These are phyloP conservation scores for Tenthredo notha DNA, from an alignment of 2,888 invertebrate species.

Conservation along the genomic window DNA sequence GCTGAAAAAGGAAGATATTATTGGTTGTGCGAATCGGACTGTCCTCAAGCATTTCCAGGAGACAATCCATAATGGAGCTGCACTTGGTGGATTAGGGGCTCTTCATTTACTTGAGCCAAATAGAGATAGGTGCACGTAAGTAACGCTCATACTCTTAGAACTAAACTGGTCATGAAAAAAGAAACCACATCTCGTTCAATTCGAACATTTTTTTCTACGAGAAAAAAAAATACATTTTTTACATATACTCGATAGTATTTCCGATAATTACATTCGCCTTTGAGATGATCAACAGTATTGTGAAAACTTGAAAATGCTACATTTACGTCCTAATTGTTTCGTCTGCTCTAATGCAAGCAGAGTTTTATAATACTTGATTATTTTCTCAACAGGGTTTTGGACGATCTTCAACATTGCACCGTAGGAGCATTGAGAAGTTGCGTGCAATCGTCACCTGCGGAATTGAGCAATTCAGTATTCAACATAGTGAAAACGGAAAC, in stretches of 20 bases:
- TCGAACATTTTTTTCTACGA: too few species aligned
- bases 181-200: too few species aligned
- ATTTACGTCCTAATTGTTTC: neutral
- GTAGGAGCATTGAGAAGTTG: neutral
- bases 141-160: neutral
- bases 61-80: neutral
- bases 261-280: too few species aligned
- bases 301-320: too few species aligned
- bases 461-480: neutral
- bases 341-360: neutral
- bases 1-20: neutral
- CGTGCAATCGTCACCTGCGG: neutral
- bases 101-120: neutral
- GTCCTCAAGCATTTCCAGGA: neutral
- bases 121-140: neutral
- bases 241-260: too few species aligned
- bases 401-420: neutral
- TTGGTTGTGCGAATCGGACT: neutral
- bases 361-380: neutral
- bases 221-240: too few species aligned
- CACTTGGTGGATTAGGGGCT: neutral
- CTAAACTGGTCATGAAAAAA: too few species aligned
- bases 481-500: neutral
- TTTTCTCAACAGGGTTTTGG: neutral
- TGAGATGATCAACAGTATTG: too few species aligned